These are phyloP conservation scores for Amphiura filiformis DNA, from an alignment of 35 echinoderm and acorn worm genomes.

Conservation along the genomic window DNA sequence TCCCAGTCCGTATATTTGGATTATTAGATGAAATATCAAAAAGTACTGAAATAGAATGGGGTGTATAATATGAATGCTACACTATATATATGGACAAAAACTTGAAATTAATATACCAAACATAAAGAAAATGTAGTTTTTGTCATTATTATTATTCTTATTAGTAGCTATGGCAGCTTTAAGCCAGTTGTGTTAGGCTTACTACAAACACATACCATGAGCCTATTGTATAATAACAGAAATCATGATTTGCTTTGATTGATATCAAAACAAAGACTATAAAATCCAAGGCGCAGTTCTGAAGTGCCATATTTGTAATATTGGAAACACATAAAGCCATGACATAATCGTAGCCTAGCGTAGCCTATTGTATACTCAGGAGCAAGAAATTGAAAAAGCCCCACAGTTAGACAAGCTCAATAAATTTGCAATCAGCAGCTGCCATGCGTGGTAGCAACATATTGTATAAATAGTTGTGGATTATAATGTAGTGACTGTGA, in stretches of 20 bases:
- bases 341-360: background rate
- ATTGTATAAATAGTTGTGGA: background rate
- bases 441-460: too few relatives aligned
- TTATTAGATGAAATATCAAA: background rate
- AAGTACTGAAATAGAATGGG: background rate
- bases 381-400: background rate
- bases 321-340: background rate
- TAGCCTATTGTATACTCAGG: background rate
- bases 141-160: background rate
- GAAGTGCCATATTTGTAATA: background rate
- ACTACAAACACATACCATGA: background rate
- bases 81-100: background rate
- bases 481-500: background rate
- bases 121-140: background rate
- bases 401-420: background rate
- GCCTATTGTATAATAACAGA: background rate
- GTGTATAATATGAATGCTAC: too few relatives aligned
- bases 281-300: background rate
- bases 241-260: background rate
- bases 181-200: background rate
- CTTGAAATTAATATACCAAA: background rate
- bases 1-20: background rate
- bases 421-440: background rate
- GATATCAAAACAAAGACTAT: background rate
- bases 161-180: conserved; percentile 4